Evolutionary conservation across 2,888 invertebrate genomes (phyloP), one percentile per base, ranked within the genome.

Genomic region (Argyra leucocephala): DNA sequence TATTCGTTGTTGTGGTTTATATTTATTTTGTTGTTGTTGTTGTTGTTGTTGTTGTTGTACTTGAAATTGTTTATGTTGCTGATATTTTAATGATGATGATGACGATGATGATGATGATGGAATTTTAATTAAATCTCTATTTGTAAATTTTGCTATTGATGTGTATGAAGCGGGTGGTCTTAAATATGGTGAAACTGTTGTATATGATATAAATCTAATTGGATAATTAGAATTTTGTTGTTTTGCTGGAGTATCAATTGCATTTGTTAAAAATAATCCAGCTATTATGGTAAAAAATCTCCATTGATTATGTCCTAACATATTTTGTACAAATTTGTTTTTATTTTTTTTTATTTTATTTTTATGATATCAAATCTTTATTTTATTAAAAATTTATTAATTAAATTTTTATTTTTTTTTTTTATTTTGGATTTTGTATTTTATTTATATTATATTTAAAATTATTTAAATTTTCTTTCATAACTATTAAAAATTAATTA

Each of bases 281-380:
- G 73, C 73, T 70, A 75, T 69, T 66, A 74, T 74, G 69, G 75
- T 74, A 67, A 75, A 70, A 67, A 75, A 71, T 70, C 72, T 74
- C 75, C 76, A 76, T 75, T 73, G 76, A 69, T 71, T 76, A 71
- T 73, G 70, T 73, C 76, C 78, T 77, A 79, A 76, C 80, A 80
- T 80, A 77, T 48, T 48, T 48, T 48, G 18, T 48, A 48, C 15
- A 48, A 48, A 48, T 2, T 9, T 7, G 5, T 31, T n/a, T n/a
- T n/a, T n/a, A n/a, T n/a, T n/a, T n/a, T n/a, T n/a, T n/a, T n/a
- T n/a, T n/a, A n/a, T 48, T 48, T 48, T 48, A 48, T 15, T 48
- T 48, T 48, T 2, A 48, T 48, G 15, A 48, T 10, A 31, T 31
- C 9, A 6, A 31, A 31, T 31, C 7, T 31, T 31, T 3, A 31